These are phyloP conservation scores for Itoplectis maculator DNA, from an alignment of 2,888 invertebrate genomes.

Conservation along the genomic window DNA sequence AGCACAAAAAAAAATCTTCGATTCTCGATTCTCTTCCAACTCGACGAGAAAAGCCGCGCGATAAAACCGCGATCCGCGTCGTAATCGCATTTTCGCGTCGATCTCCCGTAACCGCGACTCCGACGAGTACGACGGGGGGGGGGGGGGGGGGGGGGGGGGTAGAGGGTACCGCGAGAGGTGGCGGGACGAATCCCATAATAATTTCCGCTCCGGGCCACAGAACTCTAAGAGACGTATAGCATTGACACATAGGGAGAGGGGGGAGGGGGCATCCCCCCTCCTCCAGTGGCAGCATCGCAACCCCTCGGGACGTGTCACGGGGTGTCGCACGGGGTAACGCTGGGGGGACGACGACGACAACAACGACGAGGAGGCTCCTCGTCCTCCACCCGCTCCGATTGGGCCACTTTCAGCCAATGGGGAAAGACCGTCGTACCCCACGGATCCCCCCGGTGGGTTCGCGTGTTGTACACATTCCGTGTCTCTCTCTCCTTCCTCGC, in stretches of 20 bases:
- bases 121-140: neutral
- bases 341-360: too few relatives aligned
- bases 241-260: too few relatives aligned
- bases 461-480: conserved; percentile 26
- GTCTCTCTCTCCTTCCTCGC: conserved; percentile 4
- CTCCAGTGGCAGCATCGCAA: conserved; percentile 24
- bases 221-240: too few relatives aligned
- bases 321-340: conserved; percentile 57
- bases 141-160: too few relatives aligned
- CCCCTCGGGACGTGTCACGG: conserved; percentile 54
- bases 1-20: too few relatives aligned
- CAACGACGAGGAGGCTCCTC: conserved; percentile 60
- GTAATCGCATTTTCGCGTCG: conserved; percentile 36
- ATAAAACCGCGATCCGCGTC: conserved; percentile 22
- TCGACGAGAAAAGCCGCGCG: too few relatives aligned
- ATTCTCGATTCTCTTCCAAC: too few relatives aligned
- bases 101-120: conserved; percentile 23
- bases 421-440: conserved; percentile 35
- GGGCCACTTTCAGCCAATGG: conserved; percentile 57
- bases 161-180: too few relatives aligned
- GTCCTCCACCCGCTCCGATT: conserved; percentile 59
- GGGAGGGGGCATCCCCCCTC: too few relatives aligned
- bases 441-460: conserved; percentile 35
- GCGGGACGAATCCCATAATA: conserved; percentile 47
- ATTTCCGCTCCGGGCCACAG: conserved; percentile 51